phyloP scores from a whole-genome alignment of 2,113 vertebrate species.

The Limnothrissa miodon region DNA sequence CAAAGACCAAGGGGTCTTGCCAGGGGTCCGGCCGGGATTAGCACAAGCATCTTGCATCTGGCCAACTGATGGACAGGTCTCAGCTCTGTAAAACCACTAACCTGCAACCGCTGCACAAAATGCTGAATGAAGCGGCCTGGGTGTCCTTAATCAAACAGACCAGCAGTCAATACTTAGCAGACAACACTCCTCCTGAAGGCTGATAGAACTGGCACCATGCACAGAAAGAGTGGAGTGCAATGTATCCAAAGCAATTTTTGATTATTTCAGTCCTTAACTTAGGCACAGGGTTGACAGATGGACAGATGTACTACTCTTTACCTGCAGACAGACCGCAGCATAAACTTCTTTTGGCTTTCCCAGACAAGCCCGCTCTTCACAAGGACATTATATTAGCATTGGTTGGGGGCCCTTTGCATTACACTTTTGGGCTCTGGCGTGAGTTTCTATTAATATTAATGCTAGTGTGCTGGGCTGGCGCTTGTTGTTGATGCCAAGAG shows the following conservation, averaged over 20 bases:
- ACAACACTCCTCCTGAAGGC: not conserved
- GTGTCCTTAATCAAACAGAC: not conserved
- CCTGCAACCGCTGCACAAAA: not conserved
- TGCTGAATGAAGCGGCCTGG: not conserved
- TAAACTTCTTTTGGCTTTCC: not conserved
- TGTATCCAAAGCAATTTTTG: not conserved
- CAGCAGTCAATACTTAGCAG: not conserved
- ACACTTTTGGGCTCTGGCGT: not conserved
- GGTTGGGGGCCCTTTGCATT: not conserved
- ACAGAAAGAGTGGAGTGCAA: not conserved
- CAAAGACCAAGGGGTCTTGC: not conserved
- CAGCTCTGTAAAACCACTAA: not conserved
- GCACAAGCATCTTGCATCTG: not conserved
- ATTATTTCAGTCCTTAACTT: not conserved
- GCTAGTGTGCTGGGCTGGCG: not conserved
- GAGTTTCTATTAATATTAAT: not conserved
- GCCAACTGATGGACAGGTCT: not conserved
- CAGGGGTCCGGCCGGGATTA: not conserved
- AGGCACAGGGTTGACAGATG: not conserved
- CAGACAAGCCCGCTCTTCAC: not conserved
- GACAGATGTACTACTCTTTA: not conserved
- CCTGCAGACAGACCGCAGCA: not conserved
- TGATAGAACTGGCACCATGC: not conserved
- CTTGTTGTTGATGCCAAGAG: not conserved
- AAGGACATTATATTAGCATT: not conserved